Base-by-base conservation (phyloP, 1,140 invertebrate species). In the Drosophila miranda region DNA sequence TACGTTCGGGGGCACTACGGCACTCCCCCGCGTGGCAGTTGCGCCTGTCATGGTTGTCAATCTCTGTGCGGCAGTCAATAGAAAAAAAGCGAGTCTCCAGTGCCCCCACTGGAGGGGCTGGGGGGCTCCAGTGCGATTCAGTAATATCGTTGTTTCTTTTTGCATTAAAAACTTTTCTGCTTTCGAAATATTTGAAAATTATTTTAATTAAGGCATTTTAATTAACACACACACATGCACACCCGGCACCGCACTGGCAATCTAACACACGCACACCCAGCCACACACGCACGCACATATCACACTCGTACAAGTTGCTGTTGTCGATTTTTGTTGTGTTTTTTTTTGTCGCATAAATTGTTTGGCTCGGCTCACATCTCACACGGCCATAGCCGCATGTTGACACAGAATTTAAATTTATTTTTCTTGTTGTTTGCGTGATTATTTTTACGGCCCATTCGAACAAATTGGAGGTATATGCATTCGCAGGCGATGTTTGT, bases 321-420 rank as follows among this genome's bases (percentile, higher is more conserved):
- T 34, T 51, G 7, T 41, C 44, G 21, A 26, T 72, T 51, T 43
- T 52, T 52, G 19, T 61, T 53, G 38, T 56, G 28, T 56, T 57
- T 60, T 58, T 59, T 73, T 78, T n/a, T n/a, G 55, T 72, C 58
- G 76, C 76, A 84, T 84, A 84, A 83, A 73, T 83, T 84, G 72
- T 73, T 51, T 19, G 45, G 34, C 34, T 49, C 30, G 26, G 53
- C 52, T 62, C 56, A 74, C 48, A 74, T 74, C 60, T 74, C 70
- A 49, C 59, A 48, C 26, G 8, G 51, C 54, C 71, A 34, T 41
- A 8, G 51, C 58, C 71, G 74, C 81, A 69, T 83, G 80, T 83
- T 83, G 80, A 84, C 80, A 83, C 80, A 83, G 62, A 83, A 84
- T 76, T 83, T 84, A 73, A 83, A 83, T 83, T 83, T 83, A 83